A percentile compares a stretch with the other conserved stretches of the same genome.
Evolutionary conservation across 2,888 invertebrate species (phyloP).

Genomic region (Parnassius apollo): DNA sequence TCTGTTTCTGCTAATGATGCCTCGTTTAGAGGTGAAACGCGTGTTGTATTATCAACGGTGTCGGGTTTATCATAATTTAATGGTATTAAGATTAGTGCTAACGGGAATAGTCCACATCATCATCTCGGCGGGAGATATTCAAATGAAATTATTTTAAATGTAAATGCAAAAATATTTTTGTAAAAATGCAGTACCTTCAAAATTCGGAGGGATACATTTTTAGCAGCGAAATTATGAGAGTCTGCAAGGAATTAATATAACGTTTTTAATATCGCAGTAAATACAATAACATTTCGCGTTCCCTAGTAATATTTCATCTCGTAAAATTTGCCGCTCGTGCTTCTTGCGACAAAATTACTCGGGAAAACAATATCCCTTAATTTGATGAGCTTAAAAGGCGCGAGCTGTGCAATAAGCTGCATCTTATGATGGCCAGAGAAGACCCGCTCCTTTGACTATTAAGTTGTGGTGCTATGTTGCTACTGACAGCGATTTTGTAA

Average conservation of each 20-base stretch:
- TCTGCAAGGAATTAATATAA: not conserved
- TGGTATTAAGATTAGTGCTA: too few relatives aligned
- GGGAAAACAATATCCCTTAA: constrained; percentile 67
- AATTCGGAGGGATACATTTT: too few relatives aligned
- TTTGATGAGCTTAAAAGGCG: constrained; percentile 64
- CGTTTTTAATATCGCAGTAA: constrained; percentile 19
- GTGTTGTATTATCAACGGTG: too few relatives aligned
- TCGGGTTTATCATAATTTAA: too few relatives aligned
- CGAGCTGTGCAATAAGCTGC: constrained; percentile 58
- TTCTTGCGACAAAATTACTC: constrained; percentile 47
- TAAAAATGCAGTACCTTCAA: too few relatives aligned
- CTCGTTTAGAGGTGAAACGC: too few relatives aligned
- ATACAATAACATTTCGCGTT: constrained; percentile 4
- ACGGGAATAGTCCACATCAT: too few relatives aligned
- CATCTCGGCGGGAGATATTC: too few relatives aligned
- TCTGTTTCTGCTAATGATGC: too few relatives aligned
- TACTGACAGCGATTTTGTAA: constrained; percentile 24
- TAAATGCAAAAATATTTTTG: too few relatives aligned
- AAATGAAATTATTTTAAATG: too few relatives aligned
- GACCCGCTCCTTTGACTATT: constrained; percentile 36
- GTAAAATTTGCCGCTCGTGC: constrained; percentile 33
- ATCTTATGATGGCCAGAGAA: constrained; percentile 43
- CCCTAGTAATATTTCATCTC: constrained; percentile 10
- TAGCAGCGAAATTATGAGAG: too few relatives aligned
- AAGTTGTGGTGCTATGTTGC: constrained; percentile 33